phyloP scores from a whole-genome alignment of 2,888 invertebrate species.

The Cataglyphis livida region DNA sequence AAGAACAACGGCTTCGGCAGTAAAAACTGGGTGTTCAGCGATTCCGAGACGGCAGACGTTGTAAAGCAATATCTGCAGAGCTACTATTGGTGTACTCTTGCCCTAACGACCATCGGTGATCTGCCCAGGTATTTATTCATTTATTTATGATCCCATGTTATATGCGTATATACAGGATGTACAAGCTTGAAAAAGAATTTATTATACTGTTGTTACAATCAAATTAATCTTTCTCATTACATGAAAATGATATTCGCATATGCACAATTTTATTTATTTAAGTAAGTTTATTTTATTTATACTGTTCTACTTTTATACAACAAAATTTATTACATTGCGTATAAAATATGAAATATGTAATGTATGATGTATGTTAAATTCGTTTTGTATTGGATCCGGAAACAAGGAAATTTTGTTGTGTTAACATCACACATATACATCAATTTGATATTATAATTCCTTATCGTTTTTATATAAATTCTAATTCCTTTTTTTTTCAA shows the following conservation, averaged over 20 bases:
- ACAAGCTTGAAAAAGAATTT: slow-evolving; percentile 4
- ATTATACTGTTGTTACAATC: background rate
- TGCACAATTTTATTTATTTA: slow-evolving; percentile 28
- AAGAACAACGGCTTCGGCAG: slow-evolving; percentile 98
- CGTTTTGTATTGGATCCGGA: background rate
- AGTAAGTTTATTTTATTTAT: slow-evolving; percentile 18
- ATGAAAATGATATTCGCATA: slow-evolving; percentile 10
- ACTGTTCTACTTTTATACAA: background rate
- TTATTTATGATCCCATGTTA: slow-evolving; percentile 1
- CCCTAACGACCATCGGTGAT: slow-evolving; percentile 96
- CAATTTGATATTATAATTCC: background rate
- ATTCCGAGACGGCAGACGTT: slow-evolving; percentile 94
- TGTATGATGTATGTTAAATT: background rate
- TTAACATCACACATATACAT: background rate
- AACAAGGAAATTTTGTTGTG: slow-evolving; percentile 15
- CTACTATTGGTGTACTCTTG: slow-evolving; percentile 99
- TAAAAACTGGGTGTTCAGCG: slow-evolving; percentile 96
- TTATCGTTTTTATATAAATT: background rate
- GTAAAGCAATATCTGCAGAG: slow-evolving; percentile 98
- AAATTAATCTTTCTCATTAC: background rate
- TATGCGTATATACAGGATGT: background rate
- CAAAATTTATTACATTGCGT: background rate
- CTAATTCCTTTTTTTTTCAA: background rate
- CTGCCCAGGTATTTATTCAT: slow-evolving; percentile 80
- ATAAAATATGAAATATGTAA: slow-evolving; percentile 25